Evolutionary conservation across 1,140 invertebrate species (phyloP).

Genomic region (Grapholita molesta): DNA sequence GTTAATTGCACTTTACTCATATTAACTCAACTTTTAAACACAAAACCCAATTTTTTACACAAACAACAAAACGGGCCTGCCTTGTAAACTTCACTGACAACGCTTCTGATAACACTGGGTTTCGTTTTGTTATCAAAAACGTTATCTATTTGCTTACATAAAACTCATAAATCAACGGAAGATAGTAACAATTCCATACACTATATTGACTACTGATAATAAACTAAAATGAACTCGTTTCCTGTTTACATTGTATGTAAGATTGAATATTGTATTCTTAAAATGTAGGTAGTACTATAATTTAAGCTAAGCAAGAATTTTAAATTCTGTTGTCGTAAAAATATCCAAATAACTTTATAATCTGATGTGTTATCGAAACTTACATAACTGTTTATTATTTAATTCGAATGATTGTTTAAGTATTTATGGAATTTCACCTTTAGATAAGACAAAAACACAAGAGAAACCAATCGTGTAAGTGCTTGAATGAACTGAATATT

Average conservation of each 20-base stretch:
- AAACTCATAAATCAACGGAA: not conserved
- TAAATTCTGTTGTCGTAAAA: no score
- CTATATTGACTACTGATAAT: slow-evolving; percentile 11
- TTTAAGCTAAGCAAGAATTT: no score
- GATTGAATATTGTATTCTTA: no score
- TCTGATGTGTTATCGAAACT: no score
- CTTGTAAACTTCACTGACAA: not conserved
- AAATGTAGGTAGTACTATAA: no score
- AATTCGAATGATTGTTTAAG: no score
- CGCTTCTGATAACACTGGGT: not conserved
- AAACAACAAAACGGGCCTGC: not conserved
- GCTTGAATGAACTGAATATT: slow-evolving; percentile 27
- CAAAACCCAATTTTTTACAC: not conserved
- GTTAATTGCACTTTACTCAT: not conserved
- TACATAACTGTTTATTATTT: no score
- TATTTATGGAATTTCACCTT: no score
- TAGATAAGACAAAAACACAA: no score
- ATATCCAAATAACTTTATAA: no score
- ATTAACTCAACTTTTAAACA: not conserved
- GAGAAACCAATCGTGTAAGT: slow-evolving; percentile 22
- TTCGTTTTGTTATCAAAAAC: not conserved
- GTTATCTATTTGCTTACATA: not conserved
- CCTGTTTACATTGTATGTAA: not conserved
- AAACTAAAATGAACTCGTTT: slow-evolving; percentile 24
- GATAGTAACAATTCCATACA: not conserved